phyloP scores from a whole-genome alignment of 2,797 vertebrate genomes.

The Pitangus sulphuratus region DNA sequence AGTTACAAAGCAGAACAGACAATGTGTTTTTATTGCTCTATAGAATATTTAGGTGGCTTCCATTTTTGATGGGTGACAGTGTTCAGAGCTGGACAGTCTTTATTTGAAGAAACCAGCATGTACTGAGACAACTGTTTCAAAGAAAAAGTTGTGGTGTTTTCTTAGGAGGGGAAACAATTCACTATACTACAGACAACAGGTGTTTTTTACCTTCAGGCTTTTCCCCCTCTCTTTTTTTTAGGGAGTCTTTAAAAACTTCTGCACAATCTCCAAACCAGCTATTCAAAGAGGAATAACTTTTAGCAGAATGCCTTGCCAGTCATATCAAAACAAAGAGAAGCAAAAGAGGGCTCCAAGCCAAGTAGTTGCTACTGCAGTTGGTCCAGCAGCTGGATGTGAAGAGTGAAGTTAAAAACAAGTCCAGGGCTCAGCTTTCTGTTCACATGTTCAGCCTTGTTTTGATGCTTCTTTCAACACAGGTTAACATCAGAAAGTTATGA shows the following conservation, averaged over 20 bases:
- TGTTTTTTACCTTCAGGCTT: not conserved
- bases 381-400: constrained; percentile 57
- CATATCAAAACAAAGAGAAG: constrained; percentile 22
- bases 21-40: not conserved
- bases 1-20: not conserved
- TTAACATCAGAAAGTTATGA: not conserved
- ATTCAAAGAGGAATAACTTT: not conserved
- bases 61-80: not conserved
- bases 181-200: not conserved
- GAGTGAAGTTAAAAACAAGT: not conserved
- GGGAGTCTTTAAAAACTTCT: not conserved
- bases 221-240: not conserved
- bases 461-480: not conserved
- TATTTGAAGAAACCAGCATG: not conserved
- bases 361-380: constrained; percentile 74
- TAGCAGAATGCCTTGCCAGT: constrained; percentile 34
- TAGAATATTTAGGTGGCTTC: not conserved
- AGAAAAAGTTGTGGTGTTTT: not conserved
- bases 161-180: rapidly evolving
- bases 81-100: not conserved
- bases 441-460: not conserved
- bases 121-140: not conserved
- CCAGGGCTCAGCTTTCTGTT: not conserved
- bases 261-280: not conserved
- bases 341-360: not conserved